A percentile compares a stretch with the other conserved stretches of the same genome.
These are phyloP conservation scores for Acrocyrtus sp. DNA, from an alignment of 2,888 invertebrate genomes.

Conservation along the genomic window DNA sequence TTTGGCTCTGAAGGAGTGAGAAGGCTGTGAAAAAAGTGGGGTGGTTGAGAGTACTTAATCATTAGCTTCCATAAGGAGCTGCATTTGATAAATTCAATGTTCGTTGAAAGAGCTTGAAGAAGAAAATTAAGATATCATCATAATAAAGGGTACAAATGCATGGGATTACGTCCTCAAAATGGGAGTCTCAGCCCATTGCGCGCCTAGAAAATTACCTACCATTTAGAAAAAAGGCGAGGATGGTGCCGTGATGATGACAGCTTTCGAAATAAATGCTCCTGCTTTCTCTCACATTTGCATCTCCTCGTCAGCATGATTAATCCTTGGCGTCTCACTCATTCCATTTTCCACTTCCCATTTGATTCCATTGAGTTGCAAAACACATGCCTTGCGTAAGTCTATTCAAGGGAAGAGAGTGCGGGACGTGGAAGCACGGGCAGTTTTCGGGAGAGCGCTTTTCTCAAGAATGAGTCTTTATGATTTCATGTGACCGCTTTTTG, in stretches of 20 bases:
- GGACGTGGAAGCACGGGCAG: neutral
- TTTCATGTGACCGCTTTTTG: neutral
- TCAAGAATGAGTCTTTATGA: neutral
- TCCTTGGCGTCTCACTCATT: slow-evolving; percentile 15
- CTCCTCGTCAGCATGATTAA: slow-evolving; percentile 8
- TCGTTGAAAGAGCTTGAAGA: too few relatives aligned
- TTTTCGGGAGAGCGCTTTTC: neutral
- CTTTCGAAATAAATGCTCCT: neutral
- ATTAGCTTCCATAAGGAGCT: too few relatives aligned
- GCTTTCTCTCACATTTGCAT: neutral
- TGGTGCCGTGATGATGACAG: neutral
- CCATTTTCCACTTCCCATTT: neutral
- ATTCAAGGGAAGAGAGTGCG: slow-evolving; percentile 5
- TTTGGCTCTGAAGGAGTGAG: too few relatives aligned
- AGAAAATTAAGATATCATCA: too few relatives aligned
- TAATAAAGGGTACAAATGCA: neutral
- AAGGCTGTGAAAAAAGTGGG: too few relatives aligned
- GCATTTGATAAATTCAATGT: too few relatives aligned
- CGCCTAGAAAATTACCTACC: neutral
- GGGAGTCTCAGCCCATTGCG: neutral
- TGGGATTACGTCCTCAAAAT: neutral
- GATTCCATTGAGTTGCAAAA: neutral
- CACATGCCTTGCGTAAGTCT: neutral
- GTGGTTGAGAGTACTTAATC: too few relatives aligned
- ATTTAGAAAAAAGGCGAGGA: neutral